Evolutionary conservation across 2,888 invertebrate genomes (phyloP).

Genomic region (Apotomis turbidana): DNA sequence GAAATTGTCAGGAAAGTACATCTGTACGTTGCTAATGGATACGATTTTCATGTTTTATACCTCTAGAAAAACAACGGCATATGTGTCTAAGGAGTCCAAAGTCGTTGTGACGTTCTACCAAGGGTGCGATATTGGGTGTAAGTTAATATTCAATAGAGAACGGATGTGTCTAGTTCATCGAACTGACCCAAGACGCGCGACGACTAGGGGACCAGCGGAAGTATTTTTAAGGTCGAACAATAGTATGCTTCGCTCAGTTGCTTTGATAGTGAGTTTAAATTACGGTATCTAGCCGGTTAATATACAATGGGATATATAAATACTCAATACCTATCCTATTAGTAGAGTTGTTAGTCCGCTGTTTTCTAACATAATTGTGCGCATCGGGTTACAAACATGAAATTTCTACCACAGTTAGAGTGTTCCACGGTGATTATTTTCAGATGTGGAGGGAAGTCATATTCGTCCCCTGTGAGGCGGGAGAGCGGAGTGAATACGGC

Average conservation of each 20-base stretch:
- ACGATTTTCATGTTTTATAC: constrained; percentile 13
- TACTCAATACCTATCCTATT: too few species aligned
- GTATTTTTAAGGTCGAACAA: constrained; percentile 55
- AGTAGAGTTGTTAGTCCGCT: too few species aligned
- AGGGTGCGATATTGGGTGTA: constrained; percentile 34
- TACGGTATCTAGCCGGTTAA: constrained; percentile 7
- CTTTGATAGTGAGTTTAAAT: constrained; percentile 13
- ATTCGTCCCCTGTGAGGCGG: too few species aligned
- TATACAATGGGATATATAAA: neutral
- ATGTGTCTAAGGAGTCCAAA: constrained; percentile 3
- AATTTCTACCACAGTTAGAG: too few species aligned
- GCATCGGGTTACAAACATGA: too few species aligned
- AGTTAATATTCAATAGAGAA: constrained; percentile 56
- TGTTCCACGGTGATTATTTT: too few species aligned
- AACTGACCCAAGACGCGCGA: constrained; percentile 67
- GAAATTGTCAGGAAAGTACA: constrained; percentile 20
- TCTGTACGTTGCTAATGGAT: constrained; percentile 1
- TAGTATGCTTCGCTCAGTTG: constrained; percentile 29
- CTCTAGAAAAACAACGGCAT: neutral
- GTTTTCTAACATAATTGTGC: too few species aligned
- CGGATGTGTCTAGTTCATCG: constrained; percentile 77
- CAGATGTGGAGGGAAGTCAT: too few species aligned
- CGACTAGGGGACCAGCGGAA: constrained; percentile 62
- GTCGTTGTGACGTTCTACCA: constrained; percentile 9
- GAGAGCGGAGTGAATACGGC: too few species aligned